Evolutionary conservation across 2,797 vertebrate species (phyloP), one percentile per base, ranked within the genome.

Genomic region (Carcharodon carcharias): DNA sequence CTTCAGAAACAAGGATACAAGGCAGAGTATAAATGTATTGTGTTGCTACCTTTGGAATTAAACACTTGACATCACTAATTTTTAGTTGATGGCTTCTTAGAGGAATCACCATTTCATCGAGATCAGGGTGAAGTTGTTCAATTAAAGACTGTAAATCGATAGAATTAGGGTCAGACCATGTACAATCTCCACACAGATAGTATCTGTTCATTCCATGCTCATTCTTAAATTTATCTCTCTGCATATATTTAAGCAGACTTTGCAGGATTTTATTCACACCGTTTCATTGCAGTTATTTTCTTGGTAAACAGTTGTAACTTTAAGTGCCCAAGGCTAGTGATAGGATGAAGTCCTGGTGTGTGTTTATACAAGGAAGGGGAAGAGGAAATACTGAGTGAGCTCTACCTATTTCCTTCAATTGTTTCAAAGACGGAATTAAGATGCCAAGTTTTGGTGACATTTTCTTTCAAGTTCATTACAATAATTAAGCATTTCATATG

Each of bases 321-420:
- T 50, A 50, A 87, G 23, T 26, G 67, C 45, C 7, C 61, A 65
- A 93, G 18, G 21, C 61, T 7, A 23, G 18, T 45, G 35, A 93
- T 28, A n/a, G 7, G 7, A 7, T 92, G 58, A 61, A 21, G 18
- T 65, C 35, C 28, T 18, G 0, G 11, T 21, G 4, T 89, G 35
- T 92, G 16, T 40, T 65, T 31, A 93, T 23, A 11, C 63, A 45
- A n/a, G 65, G 61, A 65, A 18, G 63, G 0, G 16, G 91, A 93
- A 93, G 61, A 5, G 35, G 91, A 93, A 93, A 45, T 93, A 40
- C 91, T 45, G 7, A 65, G 31, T 26, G 35, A 65, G 63, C 61
- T 45, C 61, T 65, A 67, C 40, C 91, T 21, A 93, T 93, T 93
- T 93, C 91, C 91, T 65, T 67, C 61, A 67, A 93, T 93, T 93